phyloP scores from a whole-genome alignment of 1,140 invertebrate genomes.

The Drosophila malerkotliana region DNA sequence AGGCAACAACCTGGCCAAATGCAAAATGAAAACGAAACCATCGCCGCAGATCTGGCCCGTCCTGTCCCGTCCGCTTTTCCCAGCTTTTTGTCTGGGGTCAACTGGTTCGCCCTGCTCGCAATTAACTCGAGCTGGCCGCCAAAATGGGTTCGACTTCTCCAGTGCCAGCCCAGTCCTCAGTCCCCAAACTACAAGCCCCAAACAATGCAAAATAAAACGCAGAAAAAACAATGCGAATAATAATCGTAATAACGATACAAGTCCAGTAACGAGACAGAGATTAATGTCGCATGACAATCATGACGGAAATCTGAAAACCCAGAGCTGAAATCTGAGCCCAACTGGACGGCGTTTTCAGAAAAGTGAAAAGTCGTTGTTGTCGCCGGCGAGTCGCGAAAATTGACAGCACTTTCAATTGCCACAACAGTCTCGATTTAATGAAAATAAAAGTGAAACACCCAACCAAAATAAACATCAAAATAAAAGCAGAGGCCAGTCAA shows the following conservation, averaged over 20 bases:
- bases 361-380: constrained; percentile 42
- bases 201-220: constrained; percentile 4
- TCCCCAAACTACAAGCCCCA: background rate
- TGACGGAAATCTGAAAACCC: constrained; percentile 58
- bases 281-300: constrained; percentile 68
- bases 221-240: constrained; percentile 46
- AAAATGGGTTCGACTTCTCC: constrained; percentile 12
- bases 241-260: constrained; percentile 58
- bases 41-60: background rate
- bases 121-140: constrained; percentile 22
- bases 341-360: constrained; percentile 40
- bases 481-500: background rate
- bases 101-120: constrained; percentile 40
- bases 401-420: constrained; percentile 65
- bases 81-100: constrained; percentile 35
- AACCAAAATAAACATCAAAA: constrained; percentile 4
- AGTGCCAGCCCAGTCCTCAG: background rate
- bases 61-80: constrained; percentile 16
- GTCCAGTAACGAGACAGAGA: constrained; percentile 55
- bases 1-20: constrained; percentile 31
- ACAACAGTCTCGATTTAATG: constrained; percentile 37
- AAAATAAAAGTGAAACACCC: constrained; percentile 55
- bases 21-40: constrained; percentile 55
- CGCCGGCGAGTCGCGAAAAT: constrained; percentile 43
- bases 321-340: constrained; percentile 2